These are phyloP conservation scores for Listrodromus nycthemerus DNA, from an alignment of 2,888 invertebrate genomes.

Conservation along the genomic window DNA sequence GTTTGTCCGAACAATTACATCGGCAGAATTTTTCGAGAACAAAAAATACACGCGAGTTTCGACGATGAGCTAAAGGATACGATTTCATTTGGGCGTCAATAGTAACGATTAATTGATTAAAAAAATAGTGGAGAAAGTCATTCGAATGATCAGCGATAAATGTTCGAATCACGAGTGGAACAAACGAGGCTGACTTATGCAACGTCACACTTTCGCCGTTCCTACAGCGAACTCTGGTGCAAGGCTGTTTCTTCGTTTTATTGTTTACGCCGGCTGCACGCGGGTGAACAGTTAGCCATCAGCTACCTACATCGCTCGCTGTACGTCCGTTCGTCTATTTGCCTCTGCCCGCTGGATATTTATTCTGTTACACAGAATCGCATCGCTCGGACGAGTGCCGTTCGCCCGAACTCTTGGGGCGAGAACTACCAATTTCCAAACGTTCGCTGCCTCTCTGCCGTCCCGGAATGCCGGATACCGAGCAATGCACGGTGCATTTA, in stretches of 20 bases:
- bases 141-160: conserved; percentile 1
- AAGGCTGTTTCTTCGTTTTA: conserved; percentile 33
- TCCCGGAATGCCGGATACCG: conserved; percentile 57
- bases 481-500: conserved; percentile 23
- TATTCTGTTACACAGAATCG: conserved; percentile 42
- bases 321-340: conserved; percentile 12
- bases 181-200: conserved; percentile 45
- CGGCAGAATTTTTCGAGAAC: neutral
- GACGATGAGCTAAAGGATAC: neutral
- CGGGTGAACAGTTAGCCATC: conserved; percentile 40
- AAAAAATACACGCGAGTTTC: neutral
- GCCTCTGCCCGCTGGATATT: conserved; percentile 17
- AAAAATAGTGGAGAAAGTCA: conserved; percentile 45
- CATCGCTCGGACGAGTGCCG: conserved; percentile 4
- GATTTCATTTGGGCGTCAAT: neutral
- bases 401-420: conserved; percentile 47
- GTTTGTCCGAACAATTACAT: no score
- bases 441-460: conserved; percentile 32
- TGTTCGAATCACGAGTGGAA: conserved; percentile 21
- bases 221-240: conserved; percentile 2
- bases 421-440: conserved; percentile 60
- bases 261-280: conserved; percentile 58
- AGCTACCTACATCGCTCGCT: conserved; percentile 29
- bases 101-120: neutral
- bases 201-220: conserved; percentile 57